phyloP scores from a whole-genome alignment of 2,113 vertebrate genomes.

The Gymnocephalus cernua region DNA sequence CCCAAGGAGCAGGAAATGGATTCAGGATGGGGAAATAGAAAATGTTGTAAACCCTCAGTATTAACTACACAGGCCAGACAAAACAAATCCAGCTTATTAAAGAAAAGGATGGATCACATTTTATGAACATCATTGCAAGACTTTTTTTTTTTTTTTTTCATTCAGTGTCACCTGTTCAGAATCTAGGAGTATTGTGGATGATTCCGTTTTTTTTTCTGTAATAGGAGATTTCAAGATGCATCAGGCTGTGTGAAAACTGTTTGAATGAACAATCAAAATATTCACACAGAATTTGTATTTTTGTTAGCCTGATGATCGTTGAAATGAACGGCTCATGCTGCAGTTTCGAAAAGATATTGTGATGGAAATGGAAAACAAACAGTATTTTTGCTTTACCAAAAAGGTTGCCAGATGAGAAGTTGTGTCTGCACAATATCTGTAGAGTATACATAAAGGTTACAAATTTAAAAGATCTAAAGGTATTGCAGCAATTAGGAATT shows the following conservation, averaged over 20 bases:
- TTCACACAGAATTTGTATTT: constrained; percentile 17
- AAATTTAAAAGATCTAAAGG: neutral
- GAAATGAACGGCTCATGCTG: neutral
- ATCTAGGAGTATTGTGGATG: constrained; percentile 41
- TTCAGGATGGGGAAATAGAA: neutral
- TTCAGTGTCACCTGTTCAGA: constrained; percentile 43
- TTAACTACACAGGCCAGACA: constrained; percentile 32
- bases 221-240: constrained; percentile 5
- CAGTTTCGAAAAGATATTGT: constrained; percentile 12
- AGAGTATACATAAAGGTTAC: neutral
- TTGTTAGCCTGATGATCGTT: neutral
- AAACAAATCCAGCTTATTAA: constrained; percentile 22
- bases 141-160: constrained; percentile 7
- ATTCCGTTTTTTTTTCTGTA: neutral
- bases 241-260: constrained; percentile 2
- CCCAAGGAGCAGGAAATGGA: constrained; percentile 15
- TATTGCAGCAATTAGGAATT: neutral
- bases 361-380: neutral
- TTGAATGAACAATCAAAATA: constrained; percentile 14
- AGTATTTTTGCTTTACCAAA: constrained; percentile 34
- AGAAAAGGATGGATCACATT: constrained; percentile 14
- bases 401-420: constrained; percentile 23
- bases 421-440: constrained; percentile 7
- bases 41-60: constrained; percentile 29
- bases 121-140: constrained; percentile 13